Percentiles rank a stretch among this genome's conserved stretches.
Evolutionary conservation across 2,113 vertebrate genomes (phyloP).

Genomic region (Lanius collurio): DNA sequence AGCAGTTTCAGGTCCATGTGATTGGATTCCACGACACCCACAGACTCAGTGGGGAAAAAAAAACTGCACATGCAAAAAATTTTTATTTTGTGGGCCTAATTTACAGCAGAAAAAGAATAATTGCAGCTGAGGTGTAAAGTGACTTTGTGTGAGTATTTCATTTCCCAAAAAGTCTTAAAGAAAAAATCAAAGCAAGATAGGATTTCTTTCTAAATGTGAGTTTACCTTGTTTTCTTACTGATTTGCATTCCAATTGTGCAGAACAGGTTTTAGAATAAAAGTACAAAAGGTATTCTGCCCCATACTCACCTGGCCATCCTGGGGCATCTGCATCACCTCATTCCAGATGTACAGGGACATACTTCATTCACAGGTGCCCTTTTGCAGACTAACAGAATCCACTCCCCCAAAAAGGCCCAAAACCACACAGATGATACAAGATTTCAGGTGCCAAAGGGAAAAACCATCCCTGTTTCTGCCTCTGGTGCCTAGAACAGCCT

Average conservation of each 20-base stretch:
- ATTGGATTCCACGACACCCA: background rate
- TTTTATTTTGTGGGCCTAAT: background rate
- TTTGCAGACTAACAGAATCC: background rate
- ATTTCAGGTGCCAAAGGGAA: background rate
- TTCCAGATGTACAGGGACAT: background rate
- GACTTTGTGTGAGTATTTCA: background rate
- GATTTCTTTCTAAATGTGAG: background rate
- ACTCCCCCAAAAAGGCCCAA: background rate
- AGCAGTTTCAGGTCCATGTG: background rate
- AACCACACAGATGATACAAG: background rate
- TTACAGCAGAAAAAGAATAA: background rate
- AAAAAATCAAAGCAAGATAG: background rate
- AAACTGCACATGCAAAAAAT: background rate
- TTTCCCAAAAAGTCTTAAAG: background rate
- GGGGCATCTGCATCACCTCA: background rate
- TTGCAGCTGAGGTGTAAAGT: background rate
- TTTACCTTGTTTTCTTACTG: background rate
- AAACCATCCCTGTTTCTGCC: background rate
- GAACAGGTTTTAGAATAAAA: background rate
- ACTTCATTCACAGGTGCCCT: background rate
- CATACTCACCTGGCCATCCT: background rate
- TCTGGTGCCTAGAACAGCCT: background rate
- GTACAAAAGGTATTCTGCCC: background rate
- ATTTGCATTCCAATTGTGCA: background rate
- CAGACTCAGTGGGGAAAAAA: background rate